Evolutionary conservation across 2,797 vertebrate species (phyloP).

Genomic region (Parauchenoglanis ngamensis): DNA sequence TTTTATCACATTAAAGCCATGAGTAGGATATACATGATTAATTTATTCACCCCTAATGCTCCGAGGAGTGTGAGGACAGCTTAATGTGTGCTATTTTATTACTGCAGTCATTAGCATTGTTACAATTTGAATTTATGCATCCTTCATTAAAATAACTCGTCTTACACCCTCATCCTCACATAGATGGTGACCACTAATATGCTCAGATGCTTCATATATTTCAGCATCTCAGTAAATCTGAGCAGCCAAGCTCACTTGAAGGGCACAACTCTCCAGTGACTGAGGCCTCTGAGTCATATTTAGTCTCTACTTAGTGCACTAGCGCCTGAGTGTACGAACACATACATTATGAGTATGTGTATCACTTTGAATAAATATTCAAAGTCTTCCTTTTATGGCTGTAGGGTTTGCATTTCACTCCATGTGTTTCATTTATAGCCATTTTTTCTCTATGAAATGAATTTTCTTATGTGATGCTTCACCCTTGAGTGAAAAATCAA

Average conservation of each 20-base stretch:
- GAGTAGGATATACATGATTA: constrained; percentile 62
- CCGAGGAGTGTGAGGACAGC: constrained; percentile 63
- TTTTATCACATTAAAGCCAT: constrained; percentile 60
- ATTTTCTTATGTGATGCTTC: background rate
- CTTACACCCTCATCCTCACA: constrained; percentile 45
- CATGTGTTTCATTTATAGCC: background rate
- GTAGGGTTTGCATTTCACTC: background rate
- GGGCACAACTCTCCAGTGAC: background rate
- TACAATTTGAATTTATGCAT: constrained; percentile 57
- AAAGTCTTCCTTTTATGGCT: background rate
- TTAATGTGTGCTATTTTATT: constrained; percentile 67
- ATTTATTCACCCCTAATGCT: constrained; percentile 67
- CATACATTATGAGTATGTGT: constrained; percentile 11
- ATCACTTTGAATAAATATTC: constrained; percentile 3
- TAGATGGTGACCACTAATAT: constrained; percentile 32
- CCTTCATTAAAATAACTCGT: constrained; percentile 35
- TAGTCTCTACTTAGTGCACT: background rate
- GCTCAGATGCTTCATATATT: constrained; percentile 50
- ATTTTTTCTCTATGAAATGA: background rate
- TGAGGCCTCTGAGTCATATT: background rate
- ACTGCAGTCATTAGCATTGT: constrained; percentile 62
- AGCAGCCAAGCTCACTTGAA: background rate
- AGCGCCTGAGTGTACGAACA: background rate
- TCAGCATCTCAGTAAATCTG: constrained; percentile 56
- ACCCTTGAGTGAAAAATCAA: background rate